Percentiles rank a stretch among this genome's conserved stretches.
phyloP scores from a whole-genome alignment of 2,113 vertebrate genomes.

The Podarcis raffonei region DNA sequence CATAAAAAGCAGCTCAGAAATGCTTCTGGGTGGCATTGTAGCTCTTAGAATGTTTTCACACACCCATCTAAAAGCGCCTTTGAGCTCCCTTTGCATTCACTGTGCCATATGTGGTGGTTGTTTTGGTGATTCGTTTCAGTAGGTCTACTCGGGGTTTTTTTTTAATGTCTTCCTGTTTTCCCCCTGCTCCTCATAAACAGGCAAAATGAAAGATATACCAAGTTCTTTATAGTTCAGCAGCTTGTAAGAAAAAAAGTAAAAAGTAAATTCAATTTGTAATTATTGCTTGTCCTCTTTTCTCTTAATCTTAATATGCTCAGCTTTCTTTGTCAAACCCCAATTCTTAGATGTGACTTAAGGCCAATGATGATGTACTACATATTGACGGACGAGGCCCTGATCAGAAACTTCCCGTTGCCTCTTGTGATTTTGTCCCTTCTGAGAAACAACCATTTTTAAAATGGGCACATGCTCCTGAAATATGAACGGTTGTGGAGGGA shows the following conservation, averaged over 20 bases:
- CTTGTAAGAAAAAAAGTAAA: too few relatives aligned
- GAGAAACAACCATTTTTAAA: not conserved
- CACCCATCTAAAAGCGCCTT: not conserved
- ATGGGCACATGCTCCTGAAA: too few relatives aligned
- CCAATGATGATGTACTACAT: not conserved
- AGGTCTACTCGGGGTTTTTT: not conserved
- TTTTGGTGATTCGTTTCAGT: not conserved
- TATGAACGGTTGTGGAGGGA: not conserved
- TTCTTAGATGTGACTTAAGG: not conserved
- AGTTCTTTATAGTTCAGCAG: too few relatives aligned
- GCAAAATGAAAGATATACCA: too few relatives aligned
- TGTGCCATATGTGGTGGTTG: not conserved
- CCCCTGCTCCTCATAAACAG: too few relatives aligned
- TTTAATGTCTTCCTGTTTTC: too few relatives aligned
- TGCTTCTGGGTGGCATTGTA: not conserved
- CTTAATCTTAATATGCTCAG: not conserved
- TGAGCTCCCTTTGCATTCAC: not conserved
- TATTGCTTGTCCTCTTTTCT: too few relatives aligned
- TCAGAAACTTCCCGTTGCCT: not conserved
- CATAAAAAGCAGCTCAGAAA: not conserved
- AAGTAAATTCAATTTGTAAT: too few relatives aligned
- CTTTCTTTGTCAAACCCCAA: not conserved
- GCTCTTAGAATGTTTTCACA: not conserved
- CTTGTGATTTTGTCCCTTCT: not conserved
- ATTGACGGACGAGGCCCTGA: too few relatives aligned